These are phyloP conservation scores for Melanotus villosus DNA, from an alignment of 2,888 invertebrate genomes.

Conservation along the genomic window DNA sequence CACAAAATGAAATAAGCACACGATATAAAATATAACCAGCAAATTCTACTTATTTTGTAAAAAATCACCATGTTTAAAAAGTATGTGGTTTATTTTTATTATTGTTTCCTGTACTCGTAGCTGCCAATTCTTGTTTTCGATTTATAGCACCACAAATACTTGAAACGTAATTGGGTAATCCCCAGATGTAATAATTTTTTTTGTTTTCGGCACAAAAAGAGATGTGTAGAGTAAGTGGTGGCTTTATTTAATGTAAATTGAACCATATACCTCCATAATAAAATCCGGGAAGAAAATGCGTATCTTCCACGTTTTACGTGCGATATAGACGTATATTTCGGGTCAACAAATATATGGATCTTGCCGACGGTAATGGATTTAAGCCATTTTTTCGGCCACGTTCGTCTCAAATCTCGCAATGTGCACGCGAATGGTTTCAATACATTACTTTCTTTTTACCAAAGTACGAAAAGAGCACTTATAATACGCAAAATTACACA, in stretches of 20 bases:
- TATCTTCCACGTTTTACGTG: slow-evolving; percentile 10
- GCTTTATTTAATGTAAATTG: slow-evolving; percentile 20
- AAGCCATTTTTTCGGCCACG: slow-evolving; percentile 17
- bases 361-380: slow-evolving; percentile 21
- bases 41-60: no score
- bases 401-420: not conserved
- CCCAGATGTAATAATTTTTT: no score
- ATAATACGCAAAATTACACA: not conserved
- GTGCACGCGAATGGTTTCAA: slow-evolving; percentile 4
- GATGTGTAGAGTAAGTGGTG: not conserved
- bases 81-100: no score
- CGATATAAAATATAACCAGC: no score
- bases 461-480: not conserved
- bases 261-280: slow-evolving; percentile 9
- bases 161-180: no score
- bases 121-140: no score
- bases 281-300: slow-evolving; percentile 7
- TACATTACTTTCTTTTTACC: slow-evolving; percentile 15
- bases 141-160: no score
- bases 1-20: no score
- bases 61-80: no score
- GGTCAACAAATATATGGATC: slow-evolving; percentile 22
- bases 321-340: slow-evolving; percentile 12
- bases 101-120: no score
- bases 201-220: no score